Conservation (phyloP, 37 sponge, comb jelly and placozoan genomes). For the Tethya wilhelma region DNA sequence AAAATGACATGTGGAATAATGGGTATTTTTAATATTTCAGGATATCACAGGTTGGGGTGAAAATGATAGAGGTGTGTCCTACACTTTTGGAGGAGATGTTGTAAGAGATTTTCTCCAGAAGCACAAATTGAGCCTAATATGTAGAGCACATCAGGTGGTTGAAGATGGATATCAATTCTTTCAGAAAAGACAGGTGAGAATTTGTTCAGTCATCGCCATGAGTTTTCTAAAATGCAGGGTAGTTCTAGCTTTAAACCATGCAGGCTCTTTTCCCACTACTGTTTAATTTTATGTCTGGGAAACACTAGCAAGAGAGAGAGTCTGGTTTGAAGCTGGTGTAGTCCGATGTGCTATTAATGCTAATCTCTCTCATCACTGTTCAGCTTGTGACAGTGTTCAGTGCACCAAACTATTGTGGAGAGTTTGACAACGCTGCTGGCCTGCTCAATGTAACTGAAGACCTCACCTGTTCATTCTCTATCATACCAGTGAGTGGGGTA, state of each 20-base stretch:
- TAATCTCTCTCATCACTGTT: too few relatives aligned
- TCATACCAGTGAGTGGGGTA: constrained; percentile 74
- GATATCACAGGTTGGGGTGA: constrained; percentile 97
- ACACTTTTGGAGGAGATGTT: constrained; percentile 91
- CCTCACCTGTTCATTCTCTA: constrained; percentile 89
- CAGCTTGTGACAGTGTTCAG: constrained; percentile 94
- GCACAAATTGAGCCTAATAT: constrained; percentile 79
- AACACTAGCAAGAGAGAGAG: too few relatives aligned
- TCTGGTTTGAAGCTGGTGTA: too few relatives aligned
- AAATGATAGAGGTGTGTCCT: constrained; percentile 92
- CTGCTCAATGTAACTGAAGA: constrained; percentile 72
- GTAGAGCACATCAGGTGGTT: constrained; percentile 94
- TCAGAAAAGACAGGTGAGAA: constrained; percentile 79
- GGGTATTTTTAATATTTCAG: constrained; percentile 32
- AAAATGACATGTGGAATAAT: neutral
- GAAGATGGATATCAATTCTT: constrained; percentile 97
- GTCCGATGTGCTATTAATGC: too few relatives aligned
- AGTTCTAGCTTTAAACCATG: too few relatives aligned
- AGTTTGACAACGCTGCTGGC: constrained; percentile 95
- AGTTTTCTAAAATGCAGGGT: too few relatives aligned
- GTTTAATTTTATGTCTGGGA: too few relatives aligned
- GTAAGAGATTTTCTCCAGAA: constrained; percentile 77
- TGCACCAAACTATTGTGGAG: constrained; percentile 96
- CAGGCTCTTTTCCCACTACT: too few relatives aligned
- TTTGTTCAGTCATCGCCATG: too few relatives aligned